phyloP scores from a whole-genome alignment of 1,140 invertebrate genomes.

The Zaprionus africanus region DNA sequence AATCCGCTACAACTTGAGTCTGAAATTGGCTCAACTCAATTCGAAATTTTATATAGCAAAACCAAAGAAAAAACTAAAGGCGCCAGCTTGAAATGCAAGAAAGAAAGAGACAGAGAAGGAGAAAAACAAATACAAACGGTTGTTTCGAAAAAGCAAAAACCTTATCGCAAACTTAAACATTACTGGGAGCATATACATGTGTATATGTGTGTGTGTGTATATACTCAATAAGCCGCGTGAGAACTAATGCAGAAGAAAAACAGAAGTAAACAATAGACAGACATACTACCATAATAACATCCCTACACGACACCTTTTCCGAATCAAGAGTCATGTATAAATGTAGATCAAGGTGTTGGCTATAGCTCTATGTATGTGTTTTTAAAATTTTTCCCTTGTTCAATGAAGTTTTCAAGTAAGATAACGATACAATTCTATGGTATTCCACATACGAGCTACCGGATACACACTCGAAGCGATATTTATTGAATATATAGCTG shows the following conservation, averaged over 20 bases:
- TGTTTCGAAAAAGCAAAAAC: slow-evolving; percentile 35
- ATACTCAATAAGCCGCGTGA: not conserved
- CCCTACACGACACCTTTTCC: not conserved
- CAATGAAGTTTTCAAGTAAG: not conserved
- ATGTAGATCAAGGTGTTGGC: not conserved
- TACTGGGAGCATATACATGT: slow-evolving; percentile 5
- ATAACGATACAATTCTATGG: not conserved
- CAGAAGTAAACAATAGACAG: slow-evolving; percentile 13
- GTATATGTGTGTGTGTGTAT: slow-evolving; percentile 4
- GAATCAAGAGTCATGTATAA: not conserved
- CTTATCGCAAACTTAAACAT: slow-evolving; percentile 18
- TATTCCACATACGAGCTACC: slow-evolving; percentile 19
- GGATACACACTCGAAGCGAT: slow-evolving; percentile 13
- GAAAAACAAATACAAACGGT: slow-evolving; percentile 29
- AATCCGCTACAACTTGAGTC: slow-evolving; percentile 49
- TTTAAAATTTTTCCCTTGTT: not conserved
- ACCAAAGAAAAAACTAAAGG: slow-evolving; percentile 11
- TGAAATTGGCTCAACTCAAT: slow-evolving; percentile 5
- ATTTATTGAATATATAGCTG: not conserved
- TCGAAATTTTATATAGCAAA: slow-evolving; percentile 43
- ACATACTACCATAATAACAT: slow-evolving; percentile 25
- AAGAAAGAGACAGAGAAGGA: not conserved
- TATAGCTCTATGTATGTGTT: not conserved
- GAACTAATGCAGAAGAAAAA: slow-evolving; percentile 41
- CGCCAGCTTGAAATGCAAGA: slow-evolving; percentile 23